Base-by-base conservation (phyloP, 2,888 invertebrate species). In the Macrophya annulata region DNA sequence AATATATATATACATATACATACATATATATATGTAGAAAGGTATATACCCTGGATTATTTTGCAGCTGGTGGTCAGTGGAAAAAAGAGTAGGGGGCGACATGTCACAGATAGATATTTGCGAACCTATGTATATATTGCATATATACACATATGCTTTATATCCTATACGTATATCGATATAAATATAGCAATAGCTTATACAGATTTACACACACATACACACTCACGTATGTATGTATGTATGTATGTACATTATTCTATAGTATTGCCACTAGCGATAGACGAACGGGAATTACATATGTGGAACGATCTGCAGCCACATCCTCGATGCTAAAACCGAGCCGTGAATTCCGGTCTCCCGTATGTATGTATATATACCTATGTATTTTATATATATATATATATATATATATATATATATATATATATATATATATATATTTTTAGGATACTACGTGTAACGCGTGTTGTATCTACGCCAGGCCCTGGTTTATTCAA, bases 401-500 rank as follows among this genome's bases (percentile, higher is more conserved):
- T 62, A 62, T 25, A 62, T 62, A 48, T 48, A 15, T 48, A 65
- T 37, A 15, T 68, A 12, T 71, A 37, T 25, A 12, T 37, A 17
- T 62, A 25, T 68, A 37, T 12, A 25, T 37, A 12, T 12, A 37
- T 48, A 1, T 68, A 37, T 62, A 62, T 25, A 62, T 62, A 48
- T 48, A 15, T 48, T 15, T 48, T 12, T 48, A 4, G 31, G 31
- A 31, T 15, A 9, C 48, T 48, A 62, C 12, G 25, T 62, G 62
- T 31, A 25, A 21, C 62, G 62, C 21, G 25, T 31, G 62, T 68
- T 68, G 68, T 68, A 68, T 68, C 62, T 62, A 68, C 25, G 68
- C 68, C 72, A 45, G 21, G n/a, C 55, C n/a, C n/a, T 74, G 43
- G 72, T 74, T 74, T 74, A 74, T 74, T 74, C 72, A 74, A 74